Evolutionary conservation across 1,140 invertebrate species (phyloP), one percentile per base, ranked within the genome.

Genomic region (Solenopsis invicta): DNA sequence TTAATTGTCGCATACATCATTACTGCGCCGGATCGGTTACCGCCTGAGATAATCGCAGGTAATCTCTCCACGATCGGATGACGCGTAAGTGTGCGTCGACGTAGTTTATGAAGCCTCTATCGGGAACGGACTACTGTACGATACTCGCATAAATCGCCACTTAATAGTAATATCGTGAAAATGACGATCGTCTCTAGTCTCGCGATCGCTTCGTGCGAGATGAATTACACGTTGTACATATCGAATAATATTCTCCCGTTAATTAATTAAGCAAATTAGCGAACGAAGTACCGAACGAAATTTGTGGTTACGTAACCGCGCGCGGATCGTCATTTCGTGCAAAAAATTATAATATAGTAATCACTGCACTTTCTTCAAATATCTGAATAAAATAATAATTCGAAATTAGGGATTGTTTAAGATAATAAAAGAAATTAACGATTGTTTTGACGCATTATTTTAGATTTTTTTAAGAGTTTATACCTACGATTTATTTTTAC

Each of bases 21-120:
- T 74, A 82, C 12, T 24, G 41, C 54, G n/a, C n/a, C n/a, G 13
- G 69, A 75, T 84, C 69, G 54, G 75, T 84, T 74, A 61, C 69
- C 69, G 18, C 50, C 50, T 61, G 80, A 48, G 48, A 61, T 69
- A 81, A 81, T 52, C 48, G 67, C 54, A 52, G 41, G 48, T 74
- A 82, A 82, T 74, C 52, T 69, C 48, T 72, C 12, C 54, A 50
- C 1, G 4, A 66, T 13, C 34, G 37, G 52, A 54, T 24, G 34
- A 59, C 52, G 54, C 52, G 52, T 21, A 41, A 81, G 29, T 77
- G 75, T 62, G 56, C 75, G 61, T 48, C 18, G 21, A 82, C 41
- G 8, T 41, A 48, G 37, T 84, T 74, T 75, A 62, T 50, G 52
- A 59, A 37, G 56, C 18, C 21, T 18, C 21, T 61, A 54, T 56